Evolutionary conservation across 2,888 invertebrate genomes (phyloP).

Genomic region (Apamea sordens): DNA sequence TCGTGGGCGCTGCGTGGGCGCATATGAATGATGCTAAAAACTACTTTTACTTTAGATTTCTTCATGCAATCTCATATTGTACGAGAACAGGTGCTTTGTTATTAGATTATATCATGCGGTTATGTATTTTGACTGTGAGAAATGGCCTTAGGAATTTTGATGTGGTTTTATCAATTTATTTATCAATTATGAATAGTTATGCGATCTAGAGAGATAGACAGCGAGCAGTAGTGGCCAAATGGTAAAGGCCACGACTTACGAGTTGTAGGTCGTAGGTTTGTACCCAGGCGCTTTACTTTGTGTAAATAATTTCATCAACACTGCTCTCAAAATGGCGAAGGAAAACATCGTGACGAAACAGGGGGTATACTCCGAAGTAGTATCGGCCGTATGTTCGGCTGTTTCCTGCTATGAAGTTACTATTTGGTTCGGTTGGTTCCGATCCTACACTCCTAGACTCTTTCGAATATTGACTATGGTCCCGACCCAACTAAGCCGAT

Average conservation of each 20-base stretch:
- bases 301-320: not conserved
- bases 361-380: too few relatives aligned
- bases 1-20: constrained; percentile 77
- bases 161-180: constrained; percentile 12
- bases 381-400: too few relatives aligned
- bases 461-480: too few relatives aligned
- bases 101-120: constrained; percentile 36
- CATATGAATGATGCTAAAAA: constrained; percentile 68
- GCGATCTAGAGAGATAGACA: not conserved
- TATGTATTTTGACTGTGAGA: constrained; percentile 21
- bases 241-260: not conserved
- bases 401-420: too few relatives aligned
- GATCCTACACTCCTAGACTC: too few relatives aligned
- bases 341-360: not conserved
- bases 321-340: not conserved
- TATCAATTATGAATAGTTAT: not conserved
- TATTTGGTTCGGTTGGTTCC: too few relatives aligned
- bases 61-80: constrained; percentile 62
- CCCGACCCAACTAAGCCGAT: too few relatives aligned
- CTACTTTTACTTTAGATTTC: constrained; percentile 78
- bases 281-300: not conserved
- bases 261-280: not conserved
- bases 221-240: not conserved
- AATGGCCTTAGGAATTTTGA: constrained; percentile 28
- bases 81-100: constrained; percentile 52